Conservation (phyloP, 2,113 vertebrate genomes). For the Lontra canadensis region DNA sequence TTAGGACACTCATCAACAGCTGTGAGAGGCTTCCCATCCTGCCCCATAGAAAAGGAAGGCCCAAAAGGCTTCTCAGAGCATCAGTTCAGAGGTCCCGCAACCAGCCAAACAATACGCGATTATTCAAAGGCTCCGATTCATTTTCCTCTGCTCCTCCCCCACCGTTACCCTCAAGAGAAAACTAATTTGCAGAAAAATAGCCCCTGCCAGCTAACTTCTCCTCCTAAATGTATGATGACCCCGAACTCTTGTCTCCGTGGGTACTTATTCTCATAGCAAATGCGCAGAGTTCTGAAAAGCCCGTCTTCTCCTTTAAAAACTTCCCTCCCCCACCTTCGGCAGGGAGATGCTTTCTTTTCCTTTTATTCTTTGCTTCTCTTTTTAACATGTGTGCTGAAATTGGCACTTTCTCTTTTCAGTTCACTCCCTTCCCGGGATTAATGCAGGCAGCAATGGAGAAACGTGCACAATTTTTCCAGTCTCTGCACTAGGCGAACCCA, state of each 20-base stretch:
- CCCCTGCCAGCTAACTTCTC: constrained; percentile 62
- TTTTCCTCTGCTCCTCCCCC: constrained; percentile 41
- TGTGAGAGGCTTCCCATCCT: constrained; percentile 7
- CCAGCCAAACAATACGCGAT: constrained; percentile 29
- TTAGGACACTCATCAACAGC: constrained; percentile 16
- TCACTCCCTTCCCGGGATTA: constrained; percentile 63
- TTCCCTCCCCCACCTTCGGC: neutral
- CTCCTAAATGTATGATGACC: constrained; percentile 59
- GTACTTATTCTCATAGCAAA: constrained; percentile 31
- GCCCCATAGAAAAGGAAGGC: neutral
- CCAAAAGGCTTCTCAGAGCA: constrained; percentile 9
- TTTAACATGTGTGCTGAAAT: constrained; percentile 73
- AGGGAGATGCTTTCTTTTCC: constrained; percentile 40
- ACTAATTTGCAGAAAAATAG: constrained; percentile 77
- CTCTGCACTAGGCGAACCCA: neutral
- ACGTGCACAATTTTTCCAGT: constrained; percentile 67
- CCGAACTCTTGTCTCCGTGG: constrained; percentile 44
- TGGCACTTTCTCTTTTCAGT: constrained; percentile 74
- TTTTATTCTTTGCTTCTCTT: constrained; percentile 60
- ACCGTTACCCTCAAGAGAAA: constrained; percentile 63
- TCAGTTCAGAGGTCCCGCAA: constrained; percentile 55
- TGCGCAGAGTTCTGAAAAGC: neutral
- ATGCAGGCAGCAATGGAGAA: constrained; percentile 55
- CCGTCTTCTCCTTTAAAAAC: constrained; percentile 36
- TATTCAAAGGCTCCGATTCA: constrained; percentile 43